Percentiles rank a stretch among this genome's conserved stretches.
These are phyloP conservation scores for Archegozetes longisetosus DNA, from an alignment of 1,140 invertebrate genomes.

Conservation along the genomic window DNA sequence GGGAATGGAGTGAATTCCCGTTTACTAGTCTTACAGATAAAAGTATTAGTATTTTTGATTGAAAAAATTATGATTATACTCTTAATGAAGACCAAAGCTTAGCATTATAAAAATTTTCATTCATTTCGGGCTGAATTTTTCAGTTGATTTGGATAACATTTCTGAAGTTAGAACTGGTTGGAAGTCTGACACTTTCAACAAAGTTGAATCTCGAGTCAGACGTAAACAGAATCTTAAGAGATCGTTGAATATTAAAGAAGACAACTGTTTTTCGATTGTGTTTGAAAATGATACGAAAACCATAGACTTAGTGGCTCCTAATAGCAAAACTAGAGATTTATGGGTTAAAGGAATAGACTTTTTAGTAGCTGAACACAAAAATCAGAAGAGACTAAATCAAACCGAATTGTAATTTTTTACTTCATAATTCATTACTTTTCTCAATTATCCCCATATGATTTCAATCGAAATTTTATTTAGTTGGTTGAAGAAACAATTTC, in stretches of 20 bases:
- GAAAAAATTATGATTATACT: too few relatives aligned
- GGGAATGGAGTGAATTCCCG: too few relatives aligned
- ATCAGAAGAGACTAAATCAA: slow-evolving; percentile 24
- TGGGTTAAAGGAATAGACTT: slow-evolving; percentile 35
- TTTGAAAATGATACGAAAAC: slow-evolving; percentile 23
- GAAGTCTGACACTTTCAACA: slow-evolving; percentile 35
- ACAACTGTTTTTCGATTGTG: slow-evolving; percentile 35
- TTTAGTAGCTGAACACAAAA: slow-evolving; percentile 25
- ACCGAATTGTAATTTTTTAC: slow-evolving; percentile 24
- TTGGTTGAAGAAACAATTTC: slow-evolving; percentile 35
- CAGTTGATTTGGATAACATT: too few relatives aligned
- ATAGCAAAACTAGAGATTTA: slow-evolving; percentile 29
- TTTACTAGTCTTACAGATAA: too few relatives aligned
- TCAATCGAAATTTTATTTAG: slow-evolving; percentile 17
- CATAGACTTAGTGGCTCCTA: slow-evolving; percentile 27
- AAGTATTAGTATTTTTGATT: too few relatives aligned
- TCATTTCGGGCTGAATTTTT: too few relatives aligned
- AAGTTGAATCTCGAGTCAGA: slow-evolving; percentile 23
- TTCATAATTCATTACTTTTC: background rate
- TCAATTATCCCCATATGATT: too few relatives aligned
- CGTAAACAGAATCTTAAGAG: slow-evolving; percentile 18
- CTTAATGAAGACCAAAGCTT: too few relatives aligned
- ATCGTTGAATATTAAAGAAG: slow-evolving; percentile 27
- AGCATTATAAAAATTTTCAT: too few relatives aligned
- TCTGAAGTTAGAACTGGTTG: too few relatives aligned